A percentile compares a stretch with the other conserved stretches of the same genome.
Evolutionary conservation across 1,140 invertebrate genomes (phyloP).

Genomic region (Drosophila ogumai): DNA sequence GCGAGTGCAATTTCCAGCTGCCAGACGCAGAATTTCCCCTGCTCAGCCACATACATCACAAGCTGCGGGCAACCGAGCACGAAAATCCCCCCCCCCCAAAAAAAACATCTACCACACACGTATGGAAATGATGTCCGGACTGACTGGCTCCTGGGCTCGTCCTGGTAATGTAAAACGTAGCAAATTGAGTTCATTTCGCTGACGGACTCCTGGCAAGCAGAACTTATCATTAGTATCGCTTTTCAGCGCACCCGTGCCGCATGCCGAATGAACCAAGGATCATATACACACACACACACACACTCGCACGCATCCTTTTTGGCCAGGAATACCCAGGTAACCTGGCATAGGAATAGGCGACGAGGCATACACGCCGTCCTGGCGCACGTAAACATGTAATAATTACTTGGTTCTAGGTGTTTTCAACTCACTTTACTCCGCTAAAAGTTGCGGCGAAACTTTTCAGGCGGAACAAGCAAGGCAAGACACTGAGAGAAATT

Average conservation of each 20-base stretch:
- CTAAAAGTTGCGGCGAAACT: constrained; percentile 49
- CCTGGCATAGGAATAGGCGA: constrained; percentile 18
- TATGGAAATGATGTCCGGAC: constrained; percentile 51
- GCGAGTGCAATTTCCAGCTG: constrained; percentile 75
- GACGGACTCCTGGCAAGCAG: constrained; percentile 51
- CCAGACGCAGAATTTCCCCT: constrained; percentile 60
- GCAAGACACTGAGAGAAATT: constrained; percentile 11
- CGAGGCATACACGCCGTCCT: constrained; percentile 13
- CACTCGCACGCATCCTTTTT: constrained; percentile 30
- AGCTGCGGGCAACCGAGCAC: constrained; percentile 29
- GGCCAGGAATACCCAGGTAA: not conserved
- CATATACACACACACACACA: not conserved
- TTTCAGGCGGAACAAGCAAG: constrained; percentile 34
- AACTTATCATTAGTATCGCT: constrained; percentile 85
- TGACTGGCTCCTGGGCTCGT: not conserved
- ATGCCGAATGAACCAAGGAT: constrained; percentile 69
- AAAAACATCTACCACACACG: constrained; percentile 10
- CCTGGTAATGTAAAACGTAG: constrained; percentile 68
- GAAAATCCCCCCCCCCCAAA: constrained; percentile 4
- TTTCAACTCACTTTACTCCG: constrained; percentile 53
- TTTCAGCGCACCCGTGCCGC: constrained; percentile 68
- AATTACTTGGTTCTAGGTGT: constrained; percentile 64
- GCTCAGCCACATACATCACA: constrained; percentile 41
- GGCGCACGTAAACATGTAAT: constrained; percentile 67
- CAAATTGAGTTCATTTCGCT: constrained; percentile 82